Base-by-base conservation (phyloP, 2,888 invertebrate genomes). In the Punctoribates punctum region DNA sequence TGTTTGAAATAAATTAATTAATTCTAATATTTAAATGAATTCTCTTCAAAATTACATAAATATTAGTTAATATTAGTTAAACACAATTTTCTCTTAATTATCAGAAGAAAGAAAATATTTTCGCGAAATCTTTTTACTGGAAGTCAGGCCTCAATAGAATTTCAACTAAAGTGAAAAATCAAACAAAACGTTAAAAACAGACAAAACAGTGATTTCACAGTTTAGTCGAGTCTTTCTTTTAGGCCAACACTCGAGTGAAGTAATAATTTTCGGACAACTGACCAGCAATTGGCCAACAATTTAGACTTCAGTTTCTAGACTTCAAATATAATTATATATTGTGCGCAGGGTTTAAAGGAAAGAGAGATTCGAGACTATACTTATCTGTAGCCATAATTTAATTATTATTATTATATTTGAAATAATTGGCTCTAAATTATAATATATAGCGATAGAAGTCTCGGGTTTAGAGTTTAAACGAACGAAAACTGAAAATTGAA, bases 201-300 rank as follows among this genome's bases (percentile, higher is more conserved):
- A 62, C n/a, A 42, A 67, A 67, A 67, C 38, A 67, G 9, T n/a
- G n/a, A 67, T 67, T 67, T 38, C 38, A 67, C 65, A 67, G 38
- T 62, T 67, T 67, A 67, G 65, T 67, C 1, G 13, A 29, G 34
- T 67, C 17, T 38, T 62, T 67, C 20, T 20, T 9, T 20, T 67
- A 13, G 34, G 1, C 38, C 34, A 6, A 11, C 65, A 29, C 17
- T 60, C 34, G 5, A 27, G 15, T 48, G 20, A 23, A 67, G 34
- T 15, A 67, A 67, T 67, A 67, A 67, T 72, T 72, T 48, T 48
- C 46, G 72, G 72, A 72, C 72, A 48, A 72, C 72, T 72, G 72
- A 9, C 72, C 48, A 72, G 48, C 11, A 17, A 38, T 67, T 67
- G 72, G 23, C 72, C 48, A 72, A 72, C 11, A 17, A 38, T 67